These are phyloP conservation scores for Diarsia dahlii DNA, from an alignment of 2,888 invertebrate species.

Conservation along the genomic window DNA sequence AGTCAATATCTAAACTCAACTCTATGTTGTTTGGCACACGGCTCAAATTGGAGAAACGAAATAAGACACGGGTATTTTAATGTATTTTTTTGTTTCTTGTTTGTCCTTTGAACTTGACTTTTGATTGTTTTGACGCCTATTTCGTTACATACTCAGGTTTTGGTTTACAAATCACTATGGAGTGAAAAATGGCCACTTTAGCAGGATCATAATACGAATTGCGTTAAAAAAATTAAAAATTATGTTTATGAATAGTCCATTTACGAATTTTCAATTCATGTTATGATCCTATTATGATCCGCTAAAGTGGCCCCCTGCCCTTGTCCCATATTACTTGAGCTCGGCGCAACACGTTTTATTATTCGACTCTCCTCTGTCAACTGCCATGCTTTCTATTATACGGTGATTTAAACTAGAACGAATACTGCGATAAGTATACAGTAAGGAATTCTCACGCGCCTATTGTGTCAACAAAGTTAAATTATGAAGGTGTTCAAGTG, in stretches of 20 bases:
- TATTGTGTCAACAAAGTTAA: background rate
- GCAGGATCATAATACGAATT: too few species aligned
- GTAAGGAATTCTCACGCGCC: background rate
- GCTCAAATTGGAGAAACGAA: background rate
- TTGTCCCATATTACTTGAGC: too few species aligned
- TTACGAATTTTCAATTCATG: too few species aligned
- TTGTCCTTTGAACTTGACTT: background rate
- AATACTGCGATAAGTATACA: background rate
- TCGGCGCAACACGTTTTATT: too few species aligned
- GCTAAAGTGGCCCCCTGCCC: too few species aligned
- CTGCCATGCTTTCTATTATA: background rate
- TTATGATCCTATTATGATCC: too few species aligned
- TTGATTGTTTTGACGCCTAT: background rate
- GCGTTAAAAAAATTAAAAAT: too few species aligned
- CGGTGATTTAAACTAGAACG: background rate
- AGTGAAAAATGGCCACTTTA: too few species aligned
- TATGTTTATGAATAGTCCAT: too few species aligned
- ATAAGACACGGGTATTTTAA: background rate
- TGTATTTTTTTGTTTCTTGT: background rate
- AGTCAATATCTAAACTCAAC: conserved; percentile 9
- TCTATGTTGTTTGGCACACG: background rate
- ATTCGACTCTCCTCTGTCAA: too few species aligned
- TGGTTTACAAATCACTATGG: background rate
- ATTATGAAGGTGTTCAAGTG: background rate
- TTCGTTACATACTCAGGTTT: background rate